Conservation (phyloP, 2,797 vertebrate genomes). For the Etheostoma nigrum region DNA sequence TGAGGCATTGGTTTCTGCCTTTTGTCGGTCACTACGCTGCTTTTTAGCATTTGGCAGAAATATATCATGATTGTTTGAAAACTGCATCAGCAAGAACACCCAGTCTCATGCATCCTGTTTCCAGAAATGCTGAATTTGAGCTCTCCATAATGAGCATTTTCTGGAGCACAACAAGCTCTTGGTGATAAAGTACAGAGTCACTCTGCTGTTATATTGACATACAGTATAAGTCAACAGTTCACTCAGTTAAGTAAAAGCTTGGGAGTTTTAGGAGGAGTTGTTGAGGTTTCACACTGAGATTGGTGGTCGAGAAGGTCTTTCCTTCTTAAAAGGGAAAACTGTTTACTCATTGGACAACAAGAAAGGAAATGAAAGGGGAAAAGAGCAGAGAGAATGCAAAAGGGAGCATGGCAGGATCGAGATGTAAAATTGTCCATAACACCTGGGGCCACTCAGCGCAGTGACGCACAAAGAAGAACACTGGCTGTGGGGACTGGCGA, state of each 20-base stretch:
- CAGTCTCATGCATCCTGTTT: constrained; percentile 12
- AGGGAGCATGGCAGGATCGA: constrained; percentile 9
- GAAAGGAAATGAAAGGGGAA: neutral
- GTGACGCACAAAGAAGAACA: constrained; percentile 75
- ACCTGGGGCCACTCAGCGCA: constrained; percentile 85
- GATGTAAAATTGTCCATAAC: constrained; percentile 78
- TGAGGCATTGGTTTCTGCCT: neutral
- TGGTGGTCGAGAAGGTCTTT: constrained; percentile 25
- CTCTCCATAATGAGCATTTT: constrained; percentile 46
- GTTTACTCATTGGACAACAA: constrained; percentile 45
- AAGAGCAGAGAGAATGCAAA: constrained; percentile 14
- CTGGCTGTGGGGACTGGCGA: constrained; percentile 79
- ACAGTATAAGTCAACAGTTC: constrained; percentile 50
- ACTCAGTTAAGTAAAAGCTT: constrained; percentile 36
- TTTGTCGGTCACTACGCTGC: neutral
- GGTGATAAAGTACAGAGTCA: constrained; percentile 19
- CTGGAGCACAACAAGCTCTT: constrained; percentile 39
- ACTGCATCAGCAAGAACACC: constrained; percentile 30
- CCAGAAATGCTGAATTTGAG: constrained; percentile 46
- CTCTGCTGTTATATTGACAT: constrained; percentile 22
- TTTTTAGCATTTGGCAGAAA: constrained; percentile 14
- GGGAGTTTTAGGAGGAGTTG: constrained; percentile 24
- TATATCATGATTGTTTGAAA: constrained; percentile 7
- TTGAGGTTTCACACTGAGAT: constrained; percentile 8
- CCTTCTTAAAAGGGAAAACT: constrained; percentile 15